phyloP scores from a whole-genome alignment of 23 tunicate genomes.

The Phallusia fumigata region DNA sequence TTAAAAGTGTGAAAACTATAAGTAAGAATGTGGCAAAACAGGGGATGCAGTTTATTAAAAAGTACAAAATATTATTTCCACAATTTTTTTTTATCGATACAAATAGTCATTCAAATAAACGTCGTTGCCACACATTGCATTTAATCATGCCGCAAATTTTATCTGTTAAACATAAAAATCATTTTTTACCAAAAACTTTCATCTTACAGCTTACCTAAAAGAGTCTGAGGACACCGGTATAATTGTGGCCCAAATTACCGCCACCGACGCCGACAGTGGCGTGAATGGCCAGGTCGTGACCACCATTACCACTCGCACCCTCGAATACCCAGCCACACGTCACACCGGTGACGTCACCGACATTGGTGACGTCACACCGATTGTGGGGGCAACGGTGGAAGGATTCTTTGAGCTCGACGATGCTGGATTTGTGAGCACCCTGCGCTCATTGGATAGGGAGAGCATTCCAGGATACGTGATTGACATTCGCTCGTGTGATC shows the following conservation, averaged over 20 bases:
- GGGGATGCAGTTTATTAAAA: no score
- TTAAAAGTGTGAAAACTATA: no score
- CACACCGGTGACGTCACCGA: background rate
- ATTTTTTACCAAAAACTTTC: background rate
- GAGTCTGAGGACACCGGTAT: conserved; percentile 53
- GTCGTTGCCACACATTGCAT: no score
- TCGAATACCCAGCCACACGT: background rate
- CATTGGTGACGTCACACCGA: background rate
- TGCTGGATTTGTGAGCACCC: conserved; percentile 44
- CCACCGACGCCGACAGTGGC: conserved; percentile 60
- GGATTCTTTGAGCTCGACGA: conserved; percentile 39
- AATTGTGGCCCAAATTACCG: conserved; percentile 57
- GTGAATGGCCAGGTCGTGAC: conserved; percentile 45
- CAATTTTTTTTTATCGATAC: no score
- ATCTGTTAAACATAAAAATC: no score
- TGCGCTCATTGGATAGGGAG: conserved; percentile 54
- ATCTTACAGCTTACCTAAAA: conserved; percentile 55
- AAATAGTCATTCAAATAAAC: no score
- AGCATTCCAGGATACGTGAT: conserved; percentile 29
- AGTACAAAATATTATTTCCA: no score
- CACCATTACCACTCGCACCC: conserved; percentile 14
- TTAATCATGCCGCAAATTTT: no score
- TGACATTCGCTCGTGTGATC: conserved; percentile 64
- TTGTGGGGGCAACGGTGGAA: background rate
- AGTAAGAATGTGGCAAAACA: no score